A percentile compares a stretch with the other conserved stretches of the same genome.
These are phyloP conservation scores for Steinernema carpocapsae DNA, from an alignment of 2,888 invertebrate genomes.

Conservation along the genomic window DNA sequence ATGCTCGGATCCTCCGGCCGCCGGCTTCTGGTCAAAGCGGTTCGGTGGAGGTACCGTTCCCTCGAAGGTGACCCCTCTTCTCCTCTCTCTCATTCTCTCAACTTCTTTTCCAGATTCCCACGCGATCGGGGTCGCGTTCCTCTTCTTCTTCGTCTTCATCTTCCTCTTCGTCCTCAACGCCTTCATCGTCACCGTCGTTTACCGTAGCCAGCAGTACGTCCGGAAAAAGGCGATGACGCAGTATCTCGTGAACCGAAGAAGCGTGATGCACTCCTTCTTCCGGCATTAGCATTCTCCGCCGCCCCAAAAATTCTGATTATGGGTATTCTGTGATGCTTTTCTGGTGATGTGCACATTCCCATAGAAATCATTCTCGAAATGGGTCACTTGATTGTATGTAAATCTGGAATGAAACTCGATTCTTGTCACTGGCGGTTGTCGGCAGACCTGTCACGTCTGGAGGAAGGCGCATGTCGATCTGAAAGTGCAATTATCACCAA, in stretches of 20 bases:
- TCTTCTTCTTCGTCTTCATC: constrained; percentile 42
- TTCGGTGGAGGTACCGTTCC: constrained; percentile 10
- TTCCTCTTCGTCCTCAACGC: constrained; percentile 44
- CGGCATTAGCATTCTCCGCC: not conserved
- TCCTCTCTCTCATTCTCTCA: too few relatives aligned
- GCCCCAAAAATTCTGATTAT: not conserved
- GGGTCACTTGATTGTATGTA: constrained; percentile 5
- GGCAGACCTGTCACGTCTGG: too few relatives aligned
- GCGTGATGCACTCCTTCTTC: constrained; percentile 37
- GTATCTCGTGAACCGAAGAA: constrained; percentile 40
- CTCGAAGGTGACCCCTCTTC: not conserved
- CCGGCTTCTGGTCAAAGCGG: not conserved
- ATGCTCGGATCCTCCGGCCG: constrained; percentile 14
- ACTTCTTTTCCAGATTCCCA: constrained; percentile 41
- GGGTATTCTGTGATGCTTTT: not conserved
- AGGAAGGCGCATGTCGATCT: too few relatives aligned
- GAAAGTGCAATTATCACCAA: too few relatives aligned
- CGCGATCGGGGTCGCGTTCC: constrained; percentile 41
- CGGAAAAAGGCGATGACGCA: constrained; percentile 43
- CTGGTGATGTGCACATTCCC: constrained; percentile 24
- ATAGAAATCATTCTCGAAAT: constrained; percentile 12
- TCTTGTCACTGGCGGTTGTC: too few relatives aligned
- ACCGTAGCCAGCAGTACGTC: constrained; percentile 42
- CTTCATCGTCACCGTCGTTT: constrained; percentile 42
- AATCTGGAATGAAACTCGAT: too few relatives aligned